Conservation (phyloP, 1,140 invertebrate genomes). For the Pararge aegeria region DNA sequence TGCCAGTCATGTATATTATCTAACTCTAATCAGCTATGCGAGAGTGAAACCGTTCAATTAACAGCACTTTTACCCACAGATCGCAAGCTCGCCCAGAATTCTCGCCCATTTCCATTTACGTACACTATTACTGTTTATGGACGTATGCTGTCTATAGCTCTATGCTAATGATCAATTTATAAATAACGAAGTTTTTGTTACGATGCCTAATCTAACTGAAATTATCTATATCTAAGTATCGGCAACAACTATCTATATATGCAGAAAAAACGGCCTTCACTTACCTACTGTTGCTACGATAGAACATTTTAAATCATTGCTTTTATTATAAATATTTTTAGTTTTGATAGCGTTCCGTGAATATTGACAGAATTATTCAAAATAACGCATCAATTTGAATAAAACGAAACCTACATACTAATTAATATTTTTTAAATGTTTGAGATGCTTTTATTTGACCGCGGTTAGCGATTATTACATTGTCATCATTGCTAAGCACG, state of each 20-base stretch:
- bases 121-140: neutral
- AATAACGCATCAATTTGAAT: no score
- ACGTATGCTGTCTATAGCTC: neutral
- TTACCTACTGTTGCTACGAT: no score
- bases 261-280: neutral
- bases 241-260: neutral
- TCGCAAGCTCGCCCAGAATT: conserved; percentile 3
- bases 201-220: neutral
- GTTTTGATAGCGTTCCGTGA: no score
- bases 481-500: no score
- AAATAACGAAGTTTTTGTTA: neutral
- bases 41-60: conserved; percentile 12
- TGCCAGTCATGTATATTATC: neutral
- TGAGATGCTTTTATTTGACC: no score
- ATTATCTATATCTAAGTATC: neutral
- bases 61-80: conserved; percentile 14
- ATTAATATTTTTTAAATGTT: no score
- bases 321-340: no score
- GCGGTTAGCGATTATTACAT: no score
- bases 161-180: neutral
- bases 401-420: no score
- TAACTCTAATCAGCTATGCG: conserved; percentile 11
- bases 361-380: no score
- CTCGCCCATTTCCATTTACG: neutral
- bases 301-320: no score